phyloP scores from a whole-genome alignment of 2,797 vertebrate species.

The Momotus momota region DNA sequence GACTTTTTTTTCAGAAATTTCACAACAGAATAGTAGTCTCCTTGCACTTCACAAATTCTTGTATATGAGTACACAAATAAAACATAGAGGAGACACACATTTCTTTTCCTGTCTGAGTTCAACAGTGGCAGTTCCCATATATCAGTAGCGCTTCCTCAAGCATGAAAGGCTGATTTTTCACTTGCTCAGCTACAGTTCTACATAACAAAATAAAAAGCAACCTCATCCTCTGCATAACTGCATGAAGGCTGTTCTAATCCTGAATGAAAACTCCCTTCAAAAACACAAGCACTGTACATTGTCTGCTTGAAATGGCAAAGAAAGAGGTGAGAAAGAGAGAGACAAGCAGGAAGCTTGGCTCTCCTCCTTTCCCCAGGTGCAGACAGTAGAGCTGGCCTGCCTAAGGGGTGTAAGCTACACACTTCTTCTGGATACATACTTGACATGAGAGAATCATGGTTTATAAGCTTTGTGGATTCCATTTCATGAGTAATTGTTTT shows the following conservation, averaged over 20 bases:
- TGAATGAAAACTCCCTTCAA: not conserved
- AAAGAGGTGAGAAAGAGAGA: not conserved
- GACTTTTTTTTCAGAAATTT: not conserved
- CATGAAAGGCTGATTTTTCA: not conserved
- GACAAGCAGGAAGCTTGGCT: not conserved
- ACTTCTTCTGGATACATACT: not conserved
- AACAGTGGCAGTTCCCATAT: not conserved
- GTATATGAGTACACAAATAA: not conserved
- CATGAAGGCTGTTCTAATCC: not conserved
- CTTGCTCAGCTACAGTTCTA: not conserved
- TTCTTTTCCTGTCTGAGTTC: not conserved
- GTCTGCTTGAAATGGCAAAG: not conserved
- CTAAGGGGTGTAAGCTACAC: not conserved
- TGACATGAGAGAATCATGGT: not conserved
- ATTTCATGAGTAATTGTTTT: not conserved
- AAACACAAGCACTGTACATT: not conserved
- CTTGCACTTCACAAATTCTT: not conserved
- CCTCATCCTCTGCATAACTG: not conserved
- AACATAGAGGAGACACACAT: not conserved
- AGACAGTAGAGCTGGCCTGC: not conserved
- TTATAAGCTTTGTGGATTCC: not conserved
- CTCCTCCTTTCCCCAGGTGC: not conserved
- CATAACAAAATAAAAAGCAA: not conserved
- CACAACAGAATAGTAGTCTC: not conserved
- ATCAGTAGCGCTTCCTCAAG: not conserved